Base-by-base conservation (phyloP, 2,113 vertebrate species). In the Gymnogyps californianus region DNA sequence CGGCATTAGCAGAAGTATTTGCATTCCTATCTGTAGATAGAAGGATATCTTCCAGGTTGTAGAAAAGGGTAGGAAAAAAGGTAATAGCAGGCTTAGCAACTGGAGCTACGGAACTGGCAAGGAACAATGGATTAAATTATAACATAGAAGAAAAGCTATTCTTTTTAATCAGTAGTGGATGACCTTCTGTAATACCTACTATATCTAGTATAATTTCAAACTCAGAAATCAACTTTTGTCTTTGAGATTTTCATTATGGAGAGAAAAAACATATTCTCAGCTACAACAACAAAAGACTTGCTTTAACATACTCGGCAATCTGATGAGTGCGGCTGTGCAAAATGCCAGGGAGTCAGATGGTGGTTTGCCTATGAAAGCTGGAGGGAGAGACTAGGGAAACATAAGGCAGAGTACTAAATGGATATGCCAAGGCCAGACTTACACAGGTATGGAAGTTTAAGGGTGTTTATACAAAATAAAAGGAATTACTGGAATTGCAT, bases 41-140 rank as follows among this genome's bases (percentile, higher is more conserved):
- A 64, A 64, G 49, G 15, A 25, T 57, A 66, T 62, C 29, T 91
- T 76, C 29, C 52, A 75, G 17, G 8, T 20, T 67, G 40, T n/a
- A 59, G 54, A 61, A 55, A 52, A 72, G 14, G 5, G 5, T 6
- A 54, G 22, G 49, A 26, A 10, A 71, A 82, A 59, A 52, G 46
- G 29, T 54, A 77, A 40, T 57, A 71, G 15, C n/a, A 64, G 49
- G 26, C n/a, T 83, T 82, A 65, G 34, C 32, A 93, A 51, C 44
- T 17, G 32, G 31, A 89, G 57, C 16, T 66, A 14, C 6, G 17
- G 28, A 81, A 52, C 22, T 20, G 52, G 38, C 44, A 93, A 84
- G 58, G 67, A 95, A 24, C 52, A 87, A 57, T 72, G 34, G 74
- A 64, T 91, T 44, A 87, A 84, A 87, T 91, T 75, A 64, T 24